Evolutionary conservation across 2,888 invertebrate genomes (phyloP).

Genomic region (Calameuta idolon): DNA sequence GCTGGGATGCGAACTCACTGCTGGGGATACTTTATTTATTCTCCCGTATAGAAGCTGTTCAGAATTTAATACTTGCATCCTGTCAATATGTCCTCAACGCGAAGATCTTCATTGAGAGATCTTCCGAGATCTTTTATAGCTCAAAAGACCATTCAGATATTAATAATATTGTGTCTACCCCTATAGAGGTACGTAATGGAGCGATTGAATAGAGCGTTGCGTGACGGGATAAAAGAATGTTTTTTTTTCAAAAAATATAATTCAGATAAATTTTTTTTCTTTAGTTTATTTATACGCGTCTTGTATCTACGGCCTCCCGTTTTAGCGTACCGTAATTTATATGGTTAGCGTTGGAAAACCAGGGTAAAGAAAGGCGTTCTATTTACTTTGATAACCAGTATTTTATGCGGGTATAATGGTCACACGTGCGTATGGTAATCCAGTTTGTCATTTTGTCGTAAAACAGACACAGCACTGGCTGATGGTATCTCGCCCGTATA

Average conservation of each 20-base stretch:
- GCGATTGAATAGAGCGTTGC: too few species aligned
- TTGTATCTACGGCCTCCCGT: too few species aligned
- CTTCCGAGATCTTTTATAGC: not conserved
- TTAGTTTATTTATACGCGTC: too few species aligned
- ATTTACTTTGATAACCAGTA: conserved; percentile 4
- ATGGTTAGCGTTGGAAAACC: too few species aligned
- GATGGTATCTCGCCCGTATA: conserved; percentile 31
- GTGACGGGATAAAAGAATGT: too few species aligned
- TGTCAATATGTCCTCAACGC: conserved; percentile 8
- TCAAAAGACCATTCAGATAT: too few species aligned
- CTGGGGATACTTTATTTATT: conserved; percentile 11
- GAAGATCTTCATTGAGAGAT: conserved; percentile 15
- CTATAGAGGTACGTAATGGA: too few species aligned
- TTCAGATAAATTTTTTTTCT: too few species aligned
- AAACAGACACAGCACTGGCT: conserved; percentile 19
- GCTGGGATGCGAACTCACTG: conserved; percentile 1
- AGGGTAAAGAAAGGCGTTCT: not conserved
- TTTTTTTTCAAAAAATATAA: too few species aligned
- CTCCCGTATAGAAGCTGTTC: conserved; percentile 12
- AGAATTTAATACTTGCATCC: conserved; percentile 18
- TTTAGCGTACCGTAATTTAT: too few species aligned
- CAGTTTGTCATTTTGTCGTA: conserved; percentile 29
- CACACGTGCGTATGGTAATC: conserved; percentile 23
- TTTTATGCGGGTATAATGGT: conserved; percentile 24
- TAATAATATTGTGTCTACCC: too few species aligned